Evolutionary conservation across 2,113 vertebrate genomes (phyloP).

Genomic region (Nesospiza acunhae): DNA sequence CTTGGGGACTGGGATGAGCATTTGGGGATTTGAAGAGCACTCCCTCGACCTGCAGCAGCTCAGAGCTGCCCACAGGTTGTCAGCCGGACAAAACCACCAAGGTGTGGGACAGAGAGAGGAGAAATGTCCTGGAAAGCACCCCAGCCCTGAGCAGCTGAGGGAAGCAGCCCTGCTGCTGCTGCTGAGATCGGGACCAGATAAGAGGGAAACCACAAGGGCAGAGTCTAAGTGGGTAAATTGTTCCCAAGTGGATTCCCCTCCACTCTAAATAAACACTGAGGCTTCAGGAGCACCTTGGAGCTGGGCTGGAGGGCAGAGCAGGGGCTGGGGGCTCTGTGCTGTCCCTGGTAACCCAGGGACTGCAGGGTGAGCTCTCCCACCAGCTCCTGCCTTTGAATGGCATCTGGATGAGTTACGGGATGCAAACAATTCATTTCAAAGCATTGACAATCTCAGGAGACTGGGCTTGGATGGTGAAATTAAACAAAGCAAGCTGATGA

Average conservation of each 20-base stretch:
- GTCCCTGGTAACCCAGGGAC: background rate
- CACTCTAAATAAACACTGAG: background rate
- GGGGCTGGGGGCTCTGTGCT: background rate
- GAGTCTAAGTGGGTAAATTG: constrained; percentile 32
- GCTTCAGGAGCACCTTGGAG: background rate
- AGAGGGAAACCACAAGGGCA: constrained; percentile 21
- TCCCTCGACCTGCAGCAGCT: background rate
- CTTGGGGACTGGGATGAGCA: background rate
- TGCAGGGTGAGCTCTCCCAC: background rate
- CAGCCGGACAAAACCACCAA: background rate
- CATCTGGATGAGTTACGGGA: background rate
- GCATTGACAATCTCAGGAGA: background rate
- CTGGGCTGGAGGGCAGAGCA: background rate
- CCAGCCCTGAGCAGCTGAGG: background rate
- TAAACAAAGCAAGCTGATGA: background rate
- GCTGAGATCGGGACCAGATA: constrained; percentile 6
- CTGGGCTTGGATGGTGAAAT: background rate
- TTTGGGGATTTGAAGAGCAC: background rate
- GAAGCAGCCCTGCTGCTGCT: background rate
- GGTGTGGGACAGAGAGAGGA: background rate
- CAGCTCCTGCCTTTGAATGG: background rate
- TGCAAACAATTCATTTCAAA: background rate
- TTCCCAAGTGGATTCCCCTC: constrained; percentile 41
- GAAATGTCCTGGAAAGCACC: background rate
- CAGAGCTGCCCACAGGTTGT: background rate